These are phyloP conservation scores for Anoplius nigerrimus DNA, from an alignment of 2,888 invertebrate genomes.

Conservation along the genomic window DNA sequence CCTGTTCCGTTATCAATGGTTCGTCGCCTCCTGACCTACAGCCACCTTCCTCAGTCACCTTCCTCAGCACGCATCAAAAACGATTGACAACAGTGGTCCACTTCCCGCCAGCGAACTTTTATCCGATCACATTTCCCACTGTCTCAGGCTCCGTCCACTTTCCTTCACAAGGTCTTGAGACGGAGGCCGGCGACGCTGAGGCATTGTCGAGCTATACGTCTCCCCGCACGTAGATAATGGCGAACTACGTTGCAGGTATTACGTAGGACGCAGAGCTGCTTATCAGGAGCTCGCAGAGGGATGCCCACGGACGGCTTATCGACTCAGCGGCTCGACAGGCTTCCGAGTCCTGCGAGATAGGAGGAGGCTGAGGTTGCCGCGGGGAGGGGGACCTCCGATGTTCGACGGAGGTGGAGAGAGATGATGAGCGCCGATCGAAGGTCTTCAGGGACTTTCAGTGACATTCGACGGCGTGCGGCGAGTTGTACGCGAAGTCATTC, in stretches of 20 bases:
- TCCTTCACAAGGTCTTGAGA: too few species aligned
- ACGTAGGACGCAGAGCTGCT: conserved; percentile 50
- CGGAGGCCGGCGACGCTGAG: too few species aligned
- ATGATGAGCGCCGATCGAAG: conserved; percentile 48
- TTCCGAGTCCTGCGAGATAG: conserved; percentile 28
- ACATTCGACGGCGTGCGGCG: conserved; percentile 12
- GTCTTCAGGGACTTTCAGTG: conserved; percentile 33
- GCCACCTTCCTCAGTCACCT: too few species aligned
- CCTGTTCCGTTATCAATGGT: too few species aligned
- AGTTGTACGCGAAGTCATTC: conserved; percentile 26
- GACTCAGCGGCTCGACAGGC: conserved; percentile 58
- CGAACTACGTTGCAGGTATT: conserved; percentile 46
- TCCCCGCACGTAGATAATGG: conserved; percentile 46
- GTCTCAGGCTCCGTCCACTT: too few species aligned
- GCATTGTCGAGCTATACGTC: background rate
- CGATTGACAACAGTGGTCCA: too few species aligned
- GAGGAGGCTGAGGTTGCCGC: background rate
- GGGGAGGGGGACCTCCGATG: conserved; percentile 16
- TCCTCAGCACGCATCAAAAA: too few species aligned
- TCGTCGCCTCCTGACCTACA: too few species aligned
- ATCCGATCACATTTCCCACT: too few species aligned
- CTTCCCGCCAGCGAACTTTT: too few species aligned
- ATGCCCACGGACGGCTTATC: conserved; percentile 63
- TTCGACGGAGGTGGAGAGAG: conserved; percentile 15
- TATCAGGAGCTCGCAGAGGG: conserved; percentile 65